Evolutionary conservation across 2,113 vertebrate genomes (phyloP), one percentile per base, ranked within the genome.

Genomic region (Rhinichthys klamathensis): DNA sequence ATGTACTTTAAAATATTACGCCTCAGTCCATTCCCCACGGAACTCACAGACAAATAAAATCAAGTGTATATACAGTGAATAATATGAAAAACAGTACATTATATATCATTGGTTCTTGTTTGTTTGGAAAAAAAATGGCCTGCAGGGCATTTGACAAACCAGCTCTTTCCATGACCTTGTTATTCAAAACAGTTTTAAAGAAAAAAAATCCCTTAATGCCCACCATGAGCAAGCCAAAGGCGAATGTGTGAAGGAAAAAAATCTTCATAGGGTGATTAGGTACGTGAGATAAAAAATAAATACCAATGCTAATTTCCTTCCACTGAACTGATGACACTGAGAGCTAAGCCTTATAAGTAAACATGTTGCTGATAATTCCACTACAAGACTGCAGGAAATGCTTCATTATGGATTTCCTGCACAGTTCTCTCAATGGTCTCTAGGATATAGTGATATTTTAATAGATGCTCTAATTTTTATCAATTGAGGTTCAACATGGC

Each of bases 381-480:
- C 41, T 18, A 35, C 67, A 44, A 67, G 63, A 75, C 38, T 41
- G 4, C n/a, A 82, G 82, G 61, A 78, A 82, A 84, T 78, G 63
- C 61, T 87, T 63, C 10, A 4, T 78, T 73, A 87, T 89, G 72
- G 82, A 89, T 89, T 89, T 79, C n/a, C 56, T 6, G 11, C 21
- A 3, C n/a, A 21, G 23, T 32, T 60, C 70, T 0, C 30, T 65
- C 30, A 25, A 70, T 65, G 70, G 41, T 74, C 74, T 80, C 74
- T 44, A 25, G 13, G 6, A 41, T 67, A 74, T 61, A 21, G 41
- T n/a, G 56, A 35, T 63, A 54, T 38, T 78, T 85, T 84, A 84
- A 86, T 61, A 82, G 70, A 69, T 70, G 30, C 82, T 89, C 86
- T 86, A 88, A 88, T 89, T 86, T 30, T 79, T 15, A 44, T 74